Percentiles rank a stretch among this genome's conserved stretches.
Evolutionary conservation across 2,797 vertebrate species (phyloP).

Genomic region (Pogonophryne albipinna): DNA sequence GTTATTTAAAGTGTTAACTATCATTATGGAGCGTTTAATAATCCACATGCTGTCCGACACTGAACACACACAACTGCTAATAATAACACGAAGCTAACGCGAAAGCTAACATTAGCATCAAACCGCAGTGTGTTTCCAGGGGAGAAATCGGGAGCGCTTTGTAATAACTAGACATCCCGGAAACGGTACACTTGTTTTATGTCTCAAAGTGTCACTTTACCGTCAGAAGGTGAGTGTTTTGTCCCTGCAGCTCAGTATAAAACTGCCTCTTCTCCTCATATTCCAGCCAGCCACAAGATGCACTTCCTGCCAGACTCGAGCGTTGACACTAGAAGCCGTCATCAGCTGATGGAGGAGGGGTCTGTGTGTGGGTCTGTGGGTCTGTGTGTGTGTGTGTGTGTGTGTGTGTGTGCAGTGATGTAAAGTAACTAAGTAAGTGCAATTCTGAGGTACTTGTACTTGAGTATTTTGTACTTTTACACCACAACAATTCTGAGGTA

Average conservation of each 20-base stretch:
- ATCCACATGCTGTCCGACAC: no score
- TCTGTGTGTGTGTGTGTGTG: not conserved
- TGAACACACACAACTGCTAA: slow-evolving; percentile 47
- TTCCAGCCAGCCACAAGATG: slow-evolving; percentile 47
- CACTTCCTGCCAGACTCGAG: slow-evolving; percentile 76
- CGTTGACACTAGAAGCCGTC: slow-evolving; percentile 64
- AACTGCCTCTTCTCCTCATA: slow-evolving; percentile 62
- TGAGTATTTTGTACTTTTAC: no score
- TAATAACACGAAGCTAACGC: slow-evolving; percentile 52
- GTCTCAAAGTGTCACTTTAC: slow-evolving; percentile 40
- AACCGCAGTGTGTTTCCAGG: not conserved
- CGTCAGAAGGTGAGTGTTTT: slow-evolving; percentile 47
- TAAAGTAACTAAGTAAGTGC: no score
- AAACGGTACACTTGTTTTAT: fast-evolving
- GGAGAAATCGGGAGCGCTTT: not conserved
- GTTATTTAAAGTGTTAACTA: not conserved
- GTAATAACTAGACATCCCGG: fast-evolving
- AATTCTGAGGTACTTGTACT: no score
- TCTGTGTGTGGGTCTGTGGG: not conserved
- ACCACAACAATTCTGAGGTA: no score
- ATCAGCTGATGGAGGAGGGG: slow-evolving; percentile 87
- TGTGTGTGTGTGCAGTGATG: not conserved
- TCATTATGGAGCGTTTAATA: not conserved
- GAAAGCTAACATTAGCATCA: slow-evolving; percentile 65
- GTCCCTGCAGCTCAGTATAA: not conserved